Percentiles rank a stretch among this genome's conserved stretches.
Conservation (phyloP, 2,113 vertebrate species). For the Calyptommatus sinebrachiatus region DNA sequence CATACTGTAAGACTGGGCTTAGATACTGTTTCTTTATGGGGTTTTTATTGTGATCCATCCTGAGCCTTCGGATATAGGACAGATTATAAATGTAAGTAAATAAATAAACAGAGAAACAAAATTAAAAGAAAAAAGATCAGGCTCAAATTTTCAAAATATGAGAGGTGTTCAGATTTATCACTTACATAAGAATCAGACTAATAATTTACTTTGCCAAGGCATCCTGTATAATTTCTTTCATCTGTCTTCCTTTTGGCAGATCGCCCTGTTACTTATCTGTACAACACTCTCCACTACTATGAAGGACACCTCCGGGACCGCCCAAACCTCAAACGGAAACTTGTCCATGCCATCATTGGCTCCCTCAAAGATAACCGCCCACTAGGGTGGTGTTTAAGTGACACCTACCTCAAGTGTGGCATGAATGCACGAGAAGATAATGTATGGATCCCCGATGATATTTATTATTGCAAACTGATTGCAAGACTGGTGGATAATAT, state of each 20-base stretch:
- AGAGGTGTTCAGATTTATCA: not conserved
- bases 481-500: conserved; percentile 98
- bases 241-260: conserved; percentile 73
- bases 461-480: conserved; percentile 97
- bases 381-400: conserved; percentile 94
- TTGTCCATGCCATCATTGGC: conserved; percentile 96
- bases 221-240: too few species aligned
- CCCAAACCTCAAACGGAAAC: conserved; percentile 91
- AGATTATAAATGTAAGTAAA: too few species aligned
- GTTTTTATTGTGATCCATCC: too few species aligned
- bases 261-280: conserved; percentile 95
- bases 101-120: not conserved
- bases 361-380: conserved; percentile 96
- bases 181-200: too few species aligned
- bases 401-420: conserved; percentile 91
- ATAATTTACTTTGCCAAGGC: too few species aligned
- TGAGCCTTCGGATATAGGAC: too few species aligned
- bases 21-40: not conserved
- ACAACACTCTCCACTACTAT: conserved; percentile 98
- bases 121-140: not conserved
- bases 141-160: not conserved
- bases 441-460: conserved; percentile 94
- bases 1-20: too few species aligned
- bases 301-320: conserved; percentile 91
- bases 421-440: conserved; percentile 95